phyloP scores from a whole-genome alignment of 2,797 vertebrate species.

The Poeciliopsis gracilis region DNA sequence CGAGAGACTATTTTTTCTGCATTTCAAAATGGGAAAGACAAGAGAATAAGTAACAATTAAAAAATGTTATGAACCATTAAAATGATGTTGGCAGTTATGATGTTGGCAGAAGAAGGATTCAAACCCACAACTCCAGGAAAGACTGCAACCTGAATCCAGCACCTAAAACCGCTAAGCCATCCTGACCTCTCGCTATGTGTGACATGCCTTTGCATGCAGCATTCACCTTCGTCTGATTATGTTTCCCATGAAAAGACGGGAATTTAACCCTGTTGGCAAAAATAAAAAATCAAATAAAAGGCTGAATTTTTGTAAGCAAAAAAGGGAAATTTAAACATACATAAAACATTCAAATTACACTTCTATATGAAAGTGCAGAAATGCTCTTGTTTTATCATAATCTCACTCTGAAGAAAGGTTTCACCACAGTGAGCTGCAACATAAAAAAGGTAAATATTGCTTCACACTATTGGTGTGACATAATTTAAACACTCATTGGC shows the following conservation, averaged over 20 bases:
- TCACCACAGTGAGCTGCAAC: neutral
- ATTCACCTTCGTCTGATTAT: neutral
- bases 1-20: no score
- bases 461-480: constrained; percentile 17
- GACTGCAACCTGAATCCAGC: no score
- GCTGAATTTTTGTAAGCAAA: neutral
- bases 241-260: neutral
- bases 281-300: neutral
- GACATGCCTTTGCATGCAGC: no score
- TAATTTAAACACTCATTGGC: constrained; percentile 27
- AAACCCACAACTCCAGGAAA: no score
- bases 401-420: constrained; percentile 26
- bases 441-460: constrained; percentile 11
- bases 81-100: neutral
- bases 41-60: neutral
- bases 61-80: neutral
- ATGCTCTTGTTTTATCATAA: constrained; percentile 15
- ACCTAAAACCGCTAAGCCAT: no score
- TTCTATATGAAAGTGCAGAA: neutral
- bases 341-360: neutral
- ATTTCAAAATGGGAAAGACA: neutral
- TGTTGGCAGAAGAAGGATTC: no score
- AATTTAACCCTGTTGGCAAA: neutral
- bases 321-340: neutral
- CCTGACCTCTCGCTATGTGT: no score